Evolutionary conservation across 64 coral and sea anemone genomes (phyloP).

Genomic region (Porites lutea): DNA sequence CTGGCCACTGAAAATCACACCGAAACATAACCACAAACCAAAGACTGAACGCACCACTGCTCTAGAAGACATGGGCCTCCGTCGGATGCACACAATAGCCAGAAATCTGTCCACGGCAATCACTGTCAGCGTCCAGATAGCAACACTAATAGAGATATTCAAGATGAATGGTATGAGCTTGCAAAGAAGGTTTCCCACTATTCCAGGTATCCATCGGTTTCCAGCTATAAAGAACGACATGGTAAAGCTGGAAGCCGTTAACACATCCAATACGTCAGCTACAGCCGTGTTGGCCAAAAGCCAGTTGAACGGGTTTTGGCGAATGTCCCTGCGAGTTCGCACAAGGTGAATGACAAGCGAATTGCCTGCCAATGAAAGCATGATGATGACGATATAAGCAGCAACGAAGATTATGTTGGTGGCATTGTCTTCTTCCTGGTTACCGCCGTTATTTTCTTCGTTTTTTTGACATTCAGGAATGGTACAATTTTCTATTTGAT

Average conservation of each 20-base stretch:
- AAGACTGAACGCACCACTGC: conserved; percentile 67
- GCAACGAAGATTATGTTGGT: conserved; percentile 22
- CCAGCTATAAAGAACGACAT: conserved; percentile 14
- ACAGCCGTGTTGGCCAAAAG: conserved; percentile 78
- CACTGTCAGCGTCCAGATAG: conserved; percentile 73
- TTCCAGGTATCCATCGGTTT: conserved; percentile 62
- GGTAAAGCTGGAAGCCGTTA: conserved; percentile 41
- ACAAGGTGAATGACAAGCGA: conserved; percentile 63
- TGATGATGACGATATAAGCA: conserved; percentile 42
- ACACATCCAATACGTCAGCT: conserved; percentile 68
- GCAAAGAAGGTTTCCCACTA: conserved; percentile 69
- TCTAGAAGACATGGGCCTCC: conserved; percentile 47
- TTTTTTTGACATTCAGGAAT: not conserved
- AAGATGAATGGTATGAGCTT: conserved; percentile 70
- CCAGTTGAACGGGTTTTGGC: conserved; percentile 76
- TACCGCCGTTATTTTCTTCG: not conserved
- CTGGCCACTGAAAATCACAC: conserved; percentile 40
- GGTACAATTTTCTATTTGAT: not conserved
- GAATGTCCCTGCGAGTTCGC: conserved; percentile 30
- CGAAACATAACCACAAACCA: conserved; percentile 59
- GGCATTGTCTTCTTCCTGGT: not conserved
- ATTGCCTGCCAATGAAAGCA: conserved; percentile 47
- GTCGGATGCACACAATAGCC: conserved; percentile 62
- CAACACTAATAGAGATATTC: conserved; percentile 66
- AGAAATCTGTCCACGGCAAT: conserved; percentile 88